phyloP scores from a whole-genome alignment of 2,797 vertebrate species.

The Eremophila alpestris region DNA sequence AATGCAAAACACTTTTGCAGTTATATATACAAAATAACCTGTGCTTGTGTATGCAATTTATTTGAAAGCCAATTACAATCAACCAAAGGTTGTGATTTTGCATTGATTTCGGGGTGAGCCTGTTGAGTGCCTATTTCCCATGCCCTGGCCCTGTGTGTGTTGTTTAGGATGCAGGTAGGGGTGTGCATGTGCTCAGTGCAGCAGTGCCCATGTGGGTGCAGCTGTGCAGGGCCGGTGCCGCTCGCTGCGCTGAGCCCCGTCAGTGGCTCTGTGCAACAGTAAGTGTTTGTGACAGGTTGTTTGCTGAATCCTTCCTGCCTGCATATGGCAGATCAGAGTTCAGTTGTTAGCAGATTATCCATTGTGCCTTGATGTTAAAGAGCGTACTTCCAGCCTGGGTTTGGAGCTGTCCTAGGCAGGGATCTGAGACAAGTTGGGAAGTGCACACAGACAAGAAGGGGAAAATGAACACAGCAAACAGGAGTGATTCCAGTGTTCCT shows the following conservation, averaged over 20 bases:
- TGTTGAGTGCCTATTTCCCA: not conserved
- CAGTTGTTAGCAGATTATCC: conserved; percentile 20
- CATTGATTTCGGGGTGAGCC: not conserved
- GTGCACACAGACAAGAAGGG: not conserved
- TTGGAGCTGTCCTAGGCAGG: not conserved
- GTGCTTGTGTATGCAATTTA: not conserved
- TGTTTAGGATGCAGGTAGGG: not conserved
- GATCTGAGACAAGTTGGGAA: not conserved
- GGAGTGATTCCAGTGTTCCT: not conserved
- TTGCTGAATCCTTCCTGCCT: conserved; percentile 56
- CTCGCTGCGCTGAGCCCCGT: too few species aligned
- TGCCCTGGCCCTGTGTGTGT: not conserved
- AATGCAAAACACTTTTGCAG: not conserved
- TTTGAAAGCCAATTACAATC: not conserved
- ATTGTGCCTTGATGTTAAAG: not conserved
- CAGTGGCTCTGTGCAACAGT: not conserved
- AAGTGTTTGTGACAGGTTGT: conserved; percentile 46
- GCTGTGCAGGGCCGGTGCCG: not conserved
- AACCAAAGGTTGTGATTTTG: not conserved
- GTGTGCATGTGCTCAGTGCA: not conserved
- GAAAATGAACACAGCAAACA: not conserved
- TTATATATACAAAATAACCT: not conserved
- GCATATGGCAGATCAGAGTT: conserved; percentile 55
- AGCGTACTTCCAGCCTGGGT: not conserved
- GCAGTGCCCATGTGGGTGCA: not conserved